phyloP scores from a whole-genome alignment of 2,888 invertebrate species.

The Lomographa bimaculata region DNA sequence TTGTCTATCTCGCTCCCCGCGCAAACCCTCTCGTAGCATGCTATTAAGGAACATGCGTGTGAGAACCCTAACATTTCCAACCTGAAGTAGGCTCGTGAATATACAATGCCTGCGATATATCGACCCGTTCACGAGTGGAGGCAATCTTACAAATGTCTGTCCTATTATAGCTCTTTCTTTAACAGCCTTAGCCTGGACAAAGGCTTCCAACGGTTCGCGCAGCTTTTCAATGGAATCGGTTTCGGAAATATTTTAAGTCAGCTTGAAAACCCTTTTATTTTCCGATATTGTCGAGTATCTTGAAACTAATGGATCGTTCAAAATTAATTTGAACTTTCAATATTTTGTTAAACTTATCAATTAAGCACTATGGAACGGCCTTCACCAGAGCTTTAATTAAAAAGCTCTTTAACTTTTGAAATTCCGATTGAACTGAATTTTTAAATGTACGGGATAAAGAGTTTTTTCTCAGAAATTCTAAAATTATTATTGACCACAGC shows the following conservation, averaged over 20 bases:
- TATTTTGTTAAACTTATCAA: slow-evolving; percentile 36
- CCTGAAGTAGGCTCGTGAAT: slow-evolving; percentile 68
- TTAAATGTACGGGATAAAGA: too few relatives aligned
- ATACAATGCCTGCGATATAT: slow-evolving; percentile 65
- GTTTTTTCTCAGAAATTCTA: slow-evolving; percentile 7
- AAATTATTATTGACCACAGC: slow-evolving; percentile 12
- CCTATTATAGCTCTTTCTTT: slow-evolving; percentile 55
- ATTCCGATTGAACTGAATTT: slow-evolving; percentile 39
- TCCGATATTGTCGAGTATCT: slow-evolving; percentile 23
- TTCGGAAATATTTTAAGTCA: slow-evolving; percentile 32
- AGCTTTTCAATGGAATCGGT: slow-evolving; percentile 38
- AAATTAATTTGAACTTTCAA: slow-evolving; percentile 34
- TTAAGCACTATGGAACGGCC: slow-evolving; percentile 39
- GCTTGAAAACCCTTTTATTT: slow-evolving; percentile 29
- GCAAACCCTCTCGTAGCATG: too few relatives aligned
- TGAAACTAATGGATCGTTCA: slow-evolving; percentile 30
- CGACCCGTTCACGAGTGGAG: slow-evolving; percentile 52
- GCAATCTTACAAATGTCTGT: slow-evolving; percentile 60
- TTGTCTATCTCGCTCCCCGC: too few relatives aligned
- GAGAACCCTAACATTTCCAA: slow-evolving; percentile 49
- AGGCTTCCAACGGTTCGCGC: slow-evolving; percentile 40
- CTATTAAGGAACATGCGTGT: too few relatives aligned
- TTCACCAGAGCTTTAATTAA: slow-evolving; percentile 41
- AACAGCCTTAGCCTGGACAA: slow-evolving; percentile 51
- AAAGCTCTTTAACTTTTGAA: slow-evolving; percentile 46